Conservation (phyloP, 2,888 invertebrate species). For the Agrochola lychnidis region DNA sequence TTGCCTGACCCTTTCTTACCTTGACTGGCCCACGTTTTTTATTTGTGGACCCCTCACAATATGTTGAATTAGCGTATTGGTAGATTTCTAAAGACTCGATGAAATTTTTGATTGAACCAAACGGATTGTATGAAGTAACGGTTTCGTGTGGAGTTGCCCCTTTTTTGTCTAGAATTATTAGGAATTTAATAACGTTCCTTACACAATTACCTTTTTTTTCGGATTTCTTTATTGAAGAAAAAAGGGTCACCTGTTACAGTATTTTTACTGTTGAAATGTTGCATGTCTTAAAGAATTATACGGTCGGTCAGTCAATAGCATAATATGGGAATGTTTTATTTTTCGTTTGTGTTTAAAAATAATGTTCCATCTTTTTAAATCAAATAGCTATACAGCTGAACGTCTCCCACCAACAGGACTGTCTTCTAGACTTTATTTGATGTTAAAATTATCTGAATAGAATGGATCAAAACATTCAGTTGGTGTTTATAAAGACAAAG, state of each 20-base stretch:
- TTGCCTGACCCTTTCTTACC: slow-evolving; percentile 90
- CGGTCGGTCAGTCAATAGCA: not conserved
- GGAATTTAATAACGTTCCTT: slow-evolving; percentile 75
- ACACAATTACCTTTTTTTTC: slow-evolving; percentile 64
- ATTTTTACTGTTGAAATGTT: slow-evolving; percentile 42
- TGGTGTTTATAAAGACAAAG: rapidly evolving
- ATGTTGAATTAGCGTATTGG: slow-evolving; percentile 90
- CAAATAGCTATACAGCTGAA: not conserved
- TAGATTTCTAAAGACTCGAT: slow-evolving; percentile 87
- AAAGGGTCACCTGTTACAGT: slow-evolving; percentile 54
- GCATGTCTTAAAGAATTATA: slow-evolving; percentile 32
- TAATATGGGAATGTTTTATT: not conserved
- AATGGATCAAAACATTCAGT: not conserved
- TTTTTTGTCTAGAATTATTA: slow-evolving; percentile 77
- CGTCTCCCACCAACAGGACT: not conserved
- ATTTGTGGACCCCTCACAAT: slow-evolving; percentile 85
- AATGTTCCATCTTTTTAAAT: not conserved
- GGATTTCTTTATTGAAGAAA: slow-evolving; percentile 53
- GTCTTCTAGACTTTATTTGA: not conserved
- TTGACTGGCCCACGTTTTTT: slow-evolving; percentile 87
- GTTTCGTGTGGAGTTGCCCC: slow-evolving; percentile 77
- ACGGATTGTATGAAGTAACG: slow-evolving; percentile 88
- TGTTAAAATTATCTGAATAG: not conserved
- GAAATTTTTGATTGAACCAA: slow-evolving; percentile 90
- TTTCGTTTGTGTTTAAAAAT: not conserved